These are phyloP conservation scores for Drosophila athabasca DNA, from an alignment of 1,140 invertebrate species.

Conservation along the genomic window DNA sequence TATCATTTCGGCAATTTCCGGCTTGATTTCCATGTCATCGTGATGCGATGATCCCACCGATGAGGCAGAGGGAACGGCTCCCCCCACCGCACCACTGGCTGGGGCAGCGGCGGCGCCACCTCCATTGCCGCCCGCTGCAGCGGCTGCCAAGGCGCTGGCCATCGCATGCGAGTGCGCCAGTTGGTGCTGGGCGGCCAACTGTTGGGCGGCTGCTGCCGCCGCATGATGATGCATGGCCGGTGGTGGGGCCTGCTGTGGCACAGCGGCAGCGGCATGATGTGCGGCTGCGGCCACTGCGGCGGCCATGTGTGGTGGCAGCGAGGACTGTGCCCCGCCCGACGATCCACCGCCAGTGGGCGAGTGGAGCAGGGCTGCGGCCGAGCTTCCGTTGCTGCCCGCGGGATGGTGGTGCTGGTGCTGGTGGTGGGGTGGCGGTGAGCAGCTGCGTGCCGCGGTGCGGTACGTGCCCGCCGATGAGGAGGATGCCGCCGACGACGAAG, in stretches of 20 bases:
- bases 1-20: conserved; percentile 97
- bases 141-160: conserved; percentile 66
- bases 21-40: conserved; percentile 95
- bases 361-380: conserved; percentile 25
- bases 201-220: conserved; percentile 73
- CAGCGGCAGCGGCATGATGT: conserved; percentile 57
- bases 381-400: conserved; percentile 48
- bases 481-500: conserved; percentile 16
- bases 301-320: conserved; percentile 65
- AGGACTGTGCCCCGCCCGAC: conserved; percentile 49
- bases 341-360: conserved; percentile 58
- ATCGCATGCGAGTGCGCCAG: conserved; percentile 77
- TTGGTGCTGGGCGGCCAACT: conserved; percentile 77
- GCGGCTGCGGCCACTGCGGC: conserved; percentile 68
- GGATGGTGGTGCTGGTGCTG: neutral
- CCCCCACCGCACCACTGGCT: conserved; percentile 33
- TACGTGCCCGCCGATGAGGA: conserved; percentile 20
- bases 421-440: conserved; percentile 42
- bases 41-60: conserved; percentile 70
- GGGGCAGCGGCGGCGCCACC: conserved; percentile 37
- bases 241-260: conserved; percentile 15
- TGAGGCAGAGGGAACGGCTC: conserved; percentile 28
- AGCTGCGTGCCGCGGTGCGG: conserved; percentile 43
- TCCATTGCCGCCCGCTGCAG: conserved; percentile 42
- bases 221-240: conserved; percentile 70